Conservation (phyloP, 2,113 vertebrate species). For the Mus pahari region DNA sequence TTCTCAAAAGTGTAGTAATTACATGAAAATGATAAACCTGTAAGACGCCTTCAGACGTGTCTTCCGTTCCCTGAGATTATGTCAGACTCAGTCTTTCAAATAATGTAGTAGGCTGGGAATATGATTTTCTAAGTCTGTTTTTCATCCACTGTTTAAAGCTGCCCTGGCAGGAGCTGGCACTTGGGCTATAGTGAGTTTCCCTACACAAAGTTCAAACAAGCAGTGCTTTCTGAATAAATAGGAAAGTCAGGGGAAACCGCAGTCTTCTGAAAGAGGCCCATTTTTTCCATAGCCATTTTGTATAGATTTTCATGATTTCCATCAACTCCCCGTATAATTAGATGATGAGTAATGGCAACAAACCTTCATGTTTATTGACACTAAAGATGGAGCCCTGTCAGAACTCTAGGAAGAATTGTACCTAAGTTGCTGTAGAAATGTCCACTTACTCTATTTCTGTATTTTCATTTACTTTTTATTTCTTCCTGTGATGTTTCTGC, state of each 20-base stretch:
- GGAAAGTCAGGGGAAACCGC: neutral
- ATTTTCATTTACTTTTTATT: constrained; percentile 37
- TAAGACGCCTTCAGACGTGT: neutral
- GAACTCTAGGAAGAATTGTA: constrained; percentile 8
- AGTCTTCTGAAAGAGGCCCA: neutral
- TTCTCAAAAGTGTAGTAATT: neutral
- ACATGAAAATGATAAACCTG: neutral
- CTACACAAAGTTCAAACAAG: neutral
- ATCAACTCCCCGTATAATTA: neutral
- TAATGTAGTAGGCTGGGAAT: neutral
- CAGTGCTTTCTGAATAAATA: neutral
- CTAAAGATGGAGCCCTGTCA: constrained; percentile 13
- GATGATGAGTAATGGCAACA: neutral
- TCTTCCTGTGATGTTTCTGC: constrained; percentile 49
- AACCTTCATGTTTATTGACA: neutral
- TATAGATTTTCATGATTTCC: constrained; percentile 13
- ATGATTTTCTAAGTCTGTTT: constrained; percentile 16
- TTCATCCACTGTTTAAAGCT: neutral
- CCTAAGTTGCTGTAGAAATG: neutral
- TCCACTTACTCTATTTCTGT: constrained; percentile 42
- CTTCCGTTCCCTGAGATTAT: neutral
- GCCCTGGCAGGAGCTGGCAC: neutral
- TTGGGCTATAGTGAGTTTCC: neutral
- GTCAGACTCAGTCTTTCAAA: neutral
- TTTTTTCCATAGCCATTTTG: neutral